phyloP scores from a whole-genome alignment of 2,888 invertebrate species.

The Glyphotaelius pellucidus region DNA sequence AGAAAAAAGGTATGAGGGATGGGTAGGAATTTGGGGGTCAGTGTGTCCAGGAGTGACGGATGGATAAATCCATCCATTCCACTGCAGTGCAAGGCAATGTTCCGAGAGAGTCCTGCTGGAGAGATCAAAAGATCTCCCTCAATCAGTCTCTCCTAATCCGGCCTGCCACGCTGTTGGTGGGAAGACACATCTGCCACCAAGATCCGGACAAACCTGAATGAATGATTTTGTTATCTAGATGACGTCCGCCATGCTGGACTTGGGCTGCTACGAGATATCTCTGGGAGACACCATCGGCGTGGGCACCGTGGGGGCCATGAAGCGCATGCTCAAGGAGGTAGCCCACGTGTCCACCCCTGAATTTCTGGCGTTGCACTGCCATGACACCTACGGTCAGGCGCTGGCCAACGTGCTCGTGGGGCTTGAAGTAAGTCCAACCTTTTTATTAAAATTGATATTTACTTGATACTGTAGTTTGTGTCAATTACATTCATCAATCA shows the following conservation, averaged over 20 bases:
- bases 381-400: constrained; percentile 99
- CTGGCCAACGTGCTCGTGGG: constrained; percentile 94
- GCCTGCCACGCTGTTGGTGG: no score
- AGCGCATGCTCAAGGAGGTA: constrained; percentile 86
- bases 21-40: no score
- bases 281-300: constrained; percentile 98
- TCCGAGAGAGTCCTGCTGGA: no score
- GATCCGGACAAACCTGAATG: no score
- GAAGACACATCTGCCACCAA: no score
- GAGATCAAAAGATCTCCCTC: no score
- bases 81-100: no score
- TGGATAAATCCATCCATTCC: no score
- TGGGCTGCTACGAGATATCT: constrained; percentile 98
- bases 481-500: constrained; percentile 17
- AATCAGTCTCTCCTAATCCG: no score
- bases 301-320: constrained; percentile 90
- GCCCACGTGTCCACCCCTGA: constrained; percentile 79
- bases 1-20: no score
- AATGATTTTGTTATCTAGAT: constrained; percentile 69
- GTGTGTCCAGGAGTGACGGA: no score
- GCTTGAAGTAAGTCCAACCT: constrained; percentile 80
- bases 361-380: constrained; percentile 95
- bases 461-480: not conserved
- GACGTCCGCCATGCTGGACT: constrained; percentile 83
- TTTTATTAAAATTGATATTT: not conserved